These are phyloP conservation scores for Parnassius orleans DNA, from an alignment of 2,888 invertebrate species.

Conservation along the genomic window DNA sequence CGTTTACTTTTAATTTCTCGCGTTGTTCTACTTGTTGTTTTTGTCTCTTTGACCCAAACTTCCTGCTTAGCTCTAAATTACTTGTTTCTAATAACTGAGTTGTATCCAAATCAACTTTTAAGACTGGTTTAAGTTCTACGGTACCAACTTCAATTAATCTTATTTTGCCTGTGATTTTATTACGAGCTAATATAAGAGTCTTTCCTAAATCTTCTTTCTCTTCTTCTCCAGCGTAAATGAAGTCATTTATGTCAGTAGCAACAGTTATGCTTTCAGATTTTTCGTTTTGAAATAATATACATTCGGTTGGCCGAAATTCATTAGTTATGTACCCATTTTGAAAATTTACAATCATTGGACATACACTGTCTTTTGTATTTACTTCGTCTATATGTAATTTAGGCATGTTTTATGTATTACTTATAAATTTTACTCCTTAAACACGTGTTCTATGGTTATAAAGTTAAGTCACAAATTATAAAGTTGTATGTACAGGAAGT, in stretches of 20 bases:
- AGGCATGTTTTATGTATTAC: conserved; percentile 41
- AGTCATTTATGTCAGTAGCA: conserved; percentile 44
- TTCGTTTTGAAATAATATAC: conserved; percentile 46
- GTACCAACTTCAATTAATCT: conserved; percentile 53
- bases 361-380: conserved; percentile 42
- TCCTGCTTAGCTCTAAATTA: conserved; percentile 74
- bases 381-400: conserved; percentile 57
- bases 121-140: conserved; percentile 52
- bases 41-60: conserved; percentile 84
- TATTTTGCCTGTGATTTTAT: conserved; percentile 60
- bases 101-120: conserved; percentile 41
- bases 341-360: conserved; percentile 55
- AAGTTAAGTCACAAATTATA: no score
- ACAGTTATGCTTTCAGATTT: conserved; percentile 42
- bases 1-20: conserved; percentile 80
- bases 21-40: conserved; percentile 82
- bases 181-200: conserved; percentile 54
- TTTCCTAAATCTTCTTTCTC: conserved; percentile 48
- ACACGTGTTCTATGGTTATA: conserved; percentile 22
- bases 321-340: conserved; percentile 63
- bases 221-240: conserved; percentile 61
- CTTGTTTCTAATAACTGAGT: conserved; percentile 48
- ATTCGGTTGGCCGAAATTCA: conserved; percentile 43
- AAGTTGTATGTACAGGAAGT: no score
- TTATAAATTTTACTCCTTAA: not conserved